Evolutionary conservation across 2,797 vertebrate species (phyloP).

Genomic region (Bufotes viridis): DNA sequence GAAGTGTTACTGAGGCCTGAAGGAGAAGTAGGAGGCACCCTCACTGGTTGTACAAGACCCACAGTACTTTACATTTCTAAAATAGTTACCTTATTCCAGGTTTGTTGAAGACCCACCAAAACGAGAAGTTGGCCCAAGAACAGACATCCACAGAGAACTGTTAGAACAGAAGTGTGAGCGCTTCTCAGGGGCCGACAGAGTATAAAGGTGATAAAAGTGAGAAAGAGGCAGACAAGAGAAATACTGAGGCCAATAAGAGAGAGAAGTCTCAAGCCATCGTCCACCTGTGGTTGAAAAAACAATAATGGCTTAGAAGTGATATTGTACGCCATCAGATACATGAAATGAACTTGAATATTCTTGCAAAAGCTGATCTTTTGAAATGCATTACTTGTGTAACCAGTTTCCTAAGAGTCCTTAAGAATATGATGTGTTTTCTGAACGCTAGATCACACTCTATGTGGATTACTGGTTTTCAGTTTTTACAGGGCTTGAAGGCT

Average conservation of each 20-base stretch:
- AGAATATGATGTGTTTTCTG: too few species aligned
- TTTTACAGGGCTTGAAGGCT: too few species aligned
- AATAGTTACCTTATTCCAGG: conserved; percentile 24
- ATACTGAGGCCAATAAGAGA: conserved; percentile 67
- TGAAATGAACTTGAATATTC: not conserved
- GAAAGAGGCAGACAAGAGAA: conserved; percentile 68
- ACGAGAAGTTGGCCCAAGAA: conserved; percentile 46
- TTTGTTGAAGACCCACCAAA: conserved; percentile 40
- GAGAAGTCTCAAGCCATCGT: conserved; percentile 14
- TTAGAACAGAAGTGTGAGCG: conserved; percentile 66
- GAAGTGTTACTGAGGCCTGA: not conserved
- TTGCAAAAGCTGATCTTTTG: not conserved
- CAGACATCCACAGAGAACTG: conserved; percentile 71
- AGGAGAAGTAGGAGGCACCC: not conserved
- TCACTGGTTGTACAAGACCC: not conserved
- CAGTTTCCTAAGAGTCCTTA: too few species aligned
- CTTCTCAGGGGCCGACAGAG: conserved; percentile 64
- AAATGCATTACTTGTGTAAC: too few species aligned
- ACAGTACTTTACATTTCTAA: conserved; percentile 4
- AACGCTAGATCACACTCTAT: too few species aligned
- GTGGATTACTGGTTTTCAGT: too few species aligned
- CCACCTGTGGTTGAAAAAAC: conserved; percentile 24
- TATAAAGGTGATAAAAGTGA: conserved; percentile 67
- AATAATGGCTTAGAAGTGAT: not conserved
- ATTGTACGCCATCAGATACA: not conserved